A percentile compares a stretch with the other conserved stretches of the same genome.
These are phyloP conservation scores for Nomada goodeniana DNA, from an alignment of 2,888 invertebrate species.

Conservation along the genomic window DNA sequence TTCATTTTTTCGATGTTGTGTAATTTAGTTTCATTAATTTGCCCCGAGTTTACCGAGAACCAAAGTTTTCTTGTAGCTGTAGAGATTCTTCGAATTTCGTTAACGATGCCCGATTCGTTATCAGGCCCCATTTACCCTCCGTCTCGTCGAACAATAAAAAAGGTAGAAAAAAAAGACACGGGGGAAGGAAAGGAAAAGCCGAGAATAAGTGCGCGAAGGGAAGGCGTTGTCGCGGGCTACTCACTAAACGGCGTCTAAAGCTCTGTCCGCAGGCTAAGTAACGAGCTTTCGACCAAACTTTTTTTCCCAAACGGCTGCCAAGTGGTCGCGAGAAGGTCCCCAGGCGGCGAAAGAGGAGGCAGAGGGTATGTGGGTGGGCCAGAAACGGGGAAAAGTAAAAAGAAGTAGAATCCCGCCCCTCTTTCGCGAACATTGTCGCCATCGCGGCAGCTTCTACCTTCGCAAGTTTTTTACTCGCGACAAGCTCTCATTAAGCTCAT, in stretches of 20 bases:
- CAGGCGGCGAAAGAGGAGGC: slow-evolving; percentile 34
- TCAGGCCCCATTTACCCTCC: slow-evolving; percentile 51
- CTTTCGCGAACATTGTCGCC: slow-evolving; percentile 71
- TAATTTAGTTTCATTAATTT: not conserved
- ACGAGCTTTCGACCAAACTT: slow-evolving; percentile 79
- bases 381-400: slow-evolving; percentile 46
- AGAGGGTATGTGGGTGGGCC: slow-evolving; percentile 44
- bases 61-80: not conserved
- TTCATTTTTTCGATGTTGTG: too few species aligned
- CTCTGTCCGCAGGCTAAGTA: slow-evolving; percentile 78
- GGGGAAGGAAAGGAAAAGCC: slow-evolving; percentile 32
- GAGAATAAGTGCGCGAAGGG: slow-evolving; percentile 45
- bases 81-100: slow-evolving; percentile 35
- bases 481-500: slow-evolving; percentile 79
- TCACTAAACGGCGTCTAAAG: slow-evolving; percentile 76
- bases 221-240: slow-evolving; percentile 64
- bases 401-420: slow-evolving; percentile 63
- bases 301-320: slow-evolving; percentile 78
- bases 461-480: slow-evolving; percentile 65
- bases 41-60: slow-evolving; percentile 5
- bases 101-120: slow-evolving; percentile 58
- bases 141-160: slow-evolving; percentile 41
- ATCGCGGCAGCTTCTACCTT: slow-evolving; percentile 69
- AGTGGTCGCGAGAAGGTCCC: slow-evolving; percentile 72
- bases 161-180: not conserved